phyloP scores from a whole-genome alignment of 1,140 invertebrate species.

The Cotesia glomerata region DNA sequence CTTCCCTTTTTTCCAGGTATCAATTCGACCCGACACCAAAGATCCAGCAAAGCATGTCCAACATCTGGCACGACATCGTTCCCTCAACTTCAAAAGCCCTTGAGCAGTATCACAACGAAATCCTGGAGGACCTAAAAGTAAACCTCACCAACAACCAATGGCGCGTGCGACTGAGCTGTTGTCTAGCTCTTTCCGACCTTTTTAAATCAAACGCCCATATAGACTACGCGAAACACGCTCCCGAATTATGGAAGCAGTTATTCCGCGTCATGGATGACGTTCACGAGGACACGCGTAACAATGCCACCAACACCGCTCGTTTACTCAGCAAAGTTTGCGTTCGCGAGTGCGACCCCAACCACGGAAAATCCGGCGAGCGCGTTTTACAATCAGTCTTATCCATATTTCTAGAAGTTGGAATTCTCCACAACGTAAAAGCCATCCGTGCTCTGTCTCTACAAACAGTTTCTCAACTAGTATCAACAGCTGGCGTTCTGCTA shows the following conservation, averaged over 20 bases:
- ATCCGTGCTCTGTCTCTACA: slow-evolving; percentile 83
- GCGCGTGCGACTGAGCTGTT: slow-evolving; percentile 89
- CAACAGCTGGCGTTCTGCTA: slow-evolving; percentile 76
- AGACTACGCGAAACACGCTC: slow-evolving; percentile 48
- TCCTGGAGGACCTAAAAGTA: slow-evolving; percentile 78
- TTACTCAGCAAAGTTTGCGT: slow-evolving; percentile 84
- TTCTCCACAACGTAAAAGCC: slow-evolving; percentile 78
- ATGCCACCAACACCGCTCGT: slow-evolving; percentile 78
- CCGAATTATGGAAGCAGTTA: slow-evolving; percentile 80
- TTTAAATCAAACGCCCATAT: slow-evolving; percentile 66
- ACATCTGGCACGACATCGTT: slow-evolving; percentile 90
- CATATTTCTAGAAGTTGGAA: slow-evolving; percentile 78
- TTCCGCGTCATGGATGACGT: slow-evolving; percentile 94
- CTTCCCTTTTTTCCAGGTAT: slow-evolving; percentile 43
- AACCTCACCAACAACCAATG: slow-evolving; percentile 87
- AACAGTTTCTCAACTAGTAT: slow-evolving; percentile 84
- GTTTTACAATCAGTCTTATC: slow-evolving; percentile 81
- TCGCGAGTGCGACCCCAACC: slow-evolving; percentile 74
- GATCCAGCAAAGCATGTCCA: slow-evolving; percentile 89
- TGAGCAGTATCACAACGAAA: slow-evolving; percentile 87
- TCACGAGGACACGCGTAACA: slow-evolving; percentile 84
- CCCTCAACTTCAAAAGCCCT: slow-evolving; percentile 84
- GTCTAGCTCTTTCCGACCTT: slow-evolving; percentile 84
- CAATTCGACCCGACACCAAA: slow-evolving; percentile 90
- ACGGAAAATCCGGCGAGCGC: slow-evolving; percentile 80